Percentiles rank a stretch among this genome's conserved stretches.
Evolutionary conservation across 2,888 invertebrate species (phyloP).

Genomic region (Macaria notata): DNA sequence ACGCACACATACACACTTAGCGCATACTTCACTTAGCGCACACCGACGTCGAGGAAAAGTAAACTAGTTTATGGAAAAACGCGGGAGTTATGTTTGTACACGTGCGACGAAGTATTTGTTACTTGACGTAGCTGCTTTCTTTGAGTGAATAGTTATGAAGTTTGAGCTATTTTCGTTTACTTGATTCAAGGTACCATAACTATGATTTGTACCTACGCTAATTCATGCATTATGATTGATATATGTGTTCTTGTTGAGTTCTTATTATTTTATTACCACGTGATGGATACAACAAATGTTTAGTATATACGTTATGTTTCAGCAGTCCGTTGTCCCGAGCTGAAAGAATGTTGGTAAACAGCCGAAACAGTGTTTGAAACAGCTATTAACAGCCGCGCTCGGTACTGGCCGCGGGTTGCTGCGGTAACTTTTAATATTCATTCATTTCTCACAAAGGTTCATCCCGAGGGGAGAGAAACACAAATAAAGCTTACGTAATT

Average conservation of each 20-base stretch:
- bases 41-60: conserved; percentile 45
- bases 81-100: conserved; percentile 7
- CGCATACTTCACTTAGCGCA: conserved; percentile 43
- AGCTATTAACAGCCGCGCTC: conserved; percentile 17
- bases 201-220: too few species aligned
- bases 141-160: neutral
- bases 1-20: conserved; percentile 34
- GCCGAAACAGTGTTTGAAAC: conserved; percentile 13
- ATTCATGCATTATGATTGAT: too few species aligned
- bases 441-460: conserved; percentile 29
- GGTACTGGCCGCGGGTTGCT: conserved; percentile 5
- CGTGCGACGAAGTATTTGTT: conserved; percentile 2
- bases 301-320: neutral
- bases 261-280: too few species aligned
- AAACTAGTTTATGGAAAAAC: conserved; percentile 30
- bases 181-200: too few species aligned
- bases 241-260: too few species aligned
- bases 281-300: too few species aligned
- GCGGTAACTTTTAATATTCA: conserved; percentile 28
- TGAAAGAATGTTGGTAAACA: conserved; percentile 2
- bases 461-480: conserved; percentile 24
- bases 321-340: neutral
- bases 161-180: too few species aligned
- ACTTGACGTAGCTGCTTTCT: conserved; percentile 6
- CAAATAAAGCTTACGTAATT: conserved; percentile 33